Evolutionary conservation across 2,797 vertebrate species (phyloP), one percentile per base, ranked within the genome.

Genomic region (Picus viridis): DNA sequence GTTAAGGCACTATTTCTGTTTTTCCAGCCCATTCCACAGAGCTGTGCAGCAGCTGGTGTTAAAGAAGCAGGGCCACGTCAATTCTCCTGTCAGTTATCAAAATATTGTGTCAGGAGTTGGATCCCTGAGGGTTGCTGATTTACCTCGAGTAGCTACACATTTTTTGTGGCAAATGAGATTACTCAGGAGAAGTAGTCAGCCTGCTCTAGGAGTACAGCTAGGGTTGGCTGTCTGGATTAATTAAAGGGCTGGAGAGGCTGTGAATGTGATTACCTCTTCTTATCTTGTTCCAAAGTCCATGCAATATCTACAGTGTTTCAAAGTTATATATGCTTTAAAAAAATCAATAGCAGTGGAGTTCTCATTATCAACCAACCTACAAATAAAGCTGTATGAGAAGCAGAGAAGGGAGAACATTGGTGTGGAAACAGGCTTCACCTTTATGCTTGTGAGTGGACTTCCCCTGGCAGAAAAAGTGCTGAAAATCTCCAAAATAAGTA

Each of bases 211-310:
- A 72, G 32, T 27, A n/a, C 16, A 86, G 29, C 32, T 62, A 4
- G 15, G 61, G 7, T 84, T 84, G 72, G 4, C 32, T 71, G 32
- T 17, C 43, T 29, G 51, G 61, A 76, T 88, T 92, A 95, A 95
- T 94, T 89, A 89, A 82, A 90, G 62, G 57, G 18, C 29, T 71
- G 43, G 19, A 68, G 71, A 89, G 56, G 45, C 26, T 64, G 32
- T 6, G 9, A 88, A 74, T 82, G 80, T 82, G 79, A 91, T 94
- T 94, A 74, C 58, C 9, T 83, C 67, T 81, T 86, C 88, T 94
- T 94, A 93, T 94, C 94, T 91, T 51, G 20, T 79, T 94, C 87
- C 87, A 74, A 94, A 88, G 95, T 94, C 71, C 80, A 49, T 45
- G 85, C 56, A 93, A 41, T 94, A 95, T 74, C 89, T 93, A 54